phyloP scores from a whole-genome alignment of 2,113 vertebrate species.

The Erinaceus europaeus region DNA sequence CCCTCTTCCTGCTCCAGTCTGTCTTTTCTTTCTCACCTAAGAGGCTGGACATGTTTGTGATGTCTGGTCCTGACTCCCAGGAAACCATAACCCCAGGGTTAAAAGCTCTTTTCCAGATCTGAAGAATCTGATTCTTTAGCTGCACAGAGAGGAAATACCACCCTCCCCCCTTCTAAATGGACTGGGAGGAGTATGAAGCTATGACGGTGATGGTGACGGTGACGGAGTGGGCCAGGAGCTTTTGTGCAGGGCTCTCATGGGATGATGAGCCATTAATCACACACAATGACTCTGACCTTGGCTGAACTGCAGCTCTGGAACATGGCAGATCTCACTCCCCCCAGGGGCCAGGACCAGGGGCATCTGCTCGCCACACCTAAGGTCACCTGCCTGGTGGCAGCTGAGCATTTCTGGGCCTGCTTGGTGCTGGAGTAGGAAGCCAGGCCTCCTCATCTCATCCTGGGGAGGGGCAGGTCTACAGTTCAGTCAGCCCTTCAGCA shows the following conservation, averaged over 20 bases:
- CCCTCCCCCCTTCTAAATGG: slow-evolving; percentile 73
- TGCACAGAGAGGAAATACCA: slow-evolving; percentile 67
- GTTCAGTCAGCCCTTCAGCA: not conserved
- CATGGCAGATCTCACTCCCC: slow-evolving; percentile 66
- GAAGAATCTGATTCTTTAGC: slow-evolving; percentile 73
- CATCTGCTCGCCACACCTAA: not conserved
- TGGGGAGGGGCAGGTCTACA: not conserved
- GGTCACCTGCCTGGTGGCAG: not conserved
- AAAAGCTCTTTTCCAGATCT: slow-evolving; percentile 64
- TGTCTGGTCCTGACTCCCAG: not conserved
- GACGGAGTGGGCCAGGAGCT: slow-evolving; percentile 78
- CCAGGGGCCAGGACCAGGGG: slow-evolving; percentile 66
- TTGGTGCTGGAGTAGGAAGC: not conserved
- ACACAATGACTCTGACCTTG: slow-evolving; percentile 82
- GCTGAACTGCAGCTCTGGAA: slow-evolving; percentile 78
- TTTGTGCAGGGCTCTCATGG: slow-evolving; percentile 79
- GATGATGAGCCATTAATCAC: slow-evolving; percentile 82
- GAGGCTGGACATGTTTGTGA: not conserved
- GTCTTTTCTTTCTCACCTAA: not conserved
- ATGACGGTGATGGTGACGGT: slow-evolving; percentile 66
- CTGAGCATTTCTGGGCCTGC: not conserved
- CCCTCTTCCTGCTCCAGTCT: not conserved
- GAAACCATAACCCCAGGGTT: not conserved
- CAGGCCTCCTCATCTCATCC: not conserved
- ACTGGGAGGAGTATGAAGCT: slow-evolving; percentile 75